A percentile compares a stretch with the other conserved stretches of the same genome.
These are phyloP conservation scores for Psittacula cyanocephala DNA, from an alignment of 2,113 vertebrate genomes.

Conservation along the genomic window DNA sequence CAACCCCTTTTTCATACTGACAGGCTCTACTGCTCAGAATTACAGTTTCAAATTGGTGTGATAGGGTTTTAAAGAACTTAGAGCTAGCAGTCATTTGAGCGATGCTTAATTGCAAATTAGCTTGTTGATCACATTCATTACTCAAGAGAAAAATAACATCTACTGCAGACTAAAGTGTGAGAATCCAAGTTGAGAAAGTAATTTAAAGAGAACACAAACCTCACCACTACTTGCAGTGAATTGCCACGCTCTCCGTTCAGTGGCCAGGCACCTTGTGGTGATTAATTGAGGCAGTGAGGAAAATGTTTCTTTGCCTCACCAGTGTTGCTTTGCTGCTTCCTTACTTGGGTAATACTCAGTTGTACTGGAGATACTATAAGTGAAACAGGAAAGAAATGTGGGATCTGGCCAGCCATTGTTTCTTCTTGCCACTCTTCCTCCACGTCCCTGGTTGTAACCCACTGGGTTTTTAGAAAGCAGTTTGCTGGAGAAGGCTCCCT, in stretches of 20 bases:
- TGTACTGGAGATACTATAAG: neutral
- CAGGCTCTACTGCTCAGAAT: neutral
- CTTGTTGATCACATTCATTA: neutral
- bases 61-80: neutral
- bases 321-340: neutral
- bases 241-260: neutral
- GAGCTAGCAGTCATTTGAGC: neutral
- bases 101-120: neutral
- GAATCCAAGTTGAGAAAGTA: neutral
- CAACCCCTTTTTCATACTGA: neutral
- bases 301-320: neutral
- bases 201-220: neutral
- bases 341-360: neutral
- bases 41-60: neutral
- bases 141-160: neutral
- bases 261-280: neutral
- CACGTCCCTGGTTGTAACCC: fast-evolving
- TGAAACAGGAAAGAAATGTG: neutral
- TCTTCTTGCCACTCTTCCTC: neutral
- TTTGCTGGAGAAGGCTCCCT: neutral
- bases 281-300: neutral
- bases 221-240: neutral
- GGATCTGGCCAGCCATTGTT: neutral
- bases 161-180: neutral
- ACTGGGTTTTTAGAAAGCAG: neutral